These are phyloP conservation scores for Stichopus horrens DNA, from an alignment of 53 echinoderm and acorn worm genomes.

Conservation along the genomic window DNA sequence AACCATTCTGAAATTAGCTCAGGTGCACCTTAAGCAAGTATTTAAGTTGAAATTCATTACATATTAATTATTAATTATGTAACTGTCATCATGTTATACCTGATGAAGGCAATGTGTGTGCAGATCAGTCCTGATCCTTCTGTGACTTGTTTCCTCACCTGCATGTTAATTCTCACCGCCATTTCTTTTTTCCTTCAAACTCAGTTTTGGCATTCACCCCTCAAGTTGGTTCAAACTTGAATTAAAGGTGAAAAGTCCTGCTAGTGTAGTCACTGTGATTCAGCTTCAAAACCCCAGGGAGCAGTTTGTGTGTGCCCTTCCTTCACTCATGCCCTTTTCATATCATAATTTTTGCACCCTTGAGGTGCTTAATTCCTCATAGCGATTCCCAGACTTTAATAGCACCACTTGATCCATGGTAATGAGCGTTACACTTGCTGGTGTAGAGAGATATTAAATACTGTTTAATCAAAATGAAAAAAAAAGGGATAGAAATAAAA, in stretches of 20 bases:
- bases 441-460: constrained; percentile 5
- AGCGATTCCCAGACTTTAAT: background rate
- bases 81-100: too few species aligned
- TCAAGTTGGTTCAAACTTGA: too few species aligned
- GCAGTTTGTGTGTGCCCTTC: background rate
- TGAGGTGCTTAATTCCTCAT: background rate
- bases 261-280: background rate
- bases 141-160: too few species aligned
- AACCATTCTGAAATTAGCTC: too few species aligned
- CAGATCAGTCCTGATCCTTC: too few species aligned
- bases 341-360: background rate
- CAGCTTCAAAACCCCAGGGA: background rate
- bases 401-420: background rate
- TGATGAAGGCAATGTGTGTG: too few species aligned
- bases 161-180: too few species aligned
- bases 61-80: too few species aligned
- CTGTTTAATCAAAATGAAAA: background rate
- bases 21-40: too few species aligned
- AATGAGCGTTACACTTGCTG: background rate
- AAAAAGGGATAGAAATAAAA: background rate
- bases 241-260: background rate
- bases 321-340: background rate
- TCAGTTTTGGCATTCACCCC: too few species aligned
- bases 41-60: too few species aligned
- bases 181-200: too few species aligned